phyloP scores from a whole-genome alignment of 2,888 invertebrate species.

The Idaea aversata region DNA sequence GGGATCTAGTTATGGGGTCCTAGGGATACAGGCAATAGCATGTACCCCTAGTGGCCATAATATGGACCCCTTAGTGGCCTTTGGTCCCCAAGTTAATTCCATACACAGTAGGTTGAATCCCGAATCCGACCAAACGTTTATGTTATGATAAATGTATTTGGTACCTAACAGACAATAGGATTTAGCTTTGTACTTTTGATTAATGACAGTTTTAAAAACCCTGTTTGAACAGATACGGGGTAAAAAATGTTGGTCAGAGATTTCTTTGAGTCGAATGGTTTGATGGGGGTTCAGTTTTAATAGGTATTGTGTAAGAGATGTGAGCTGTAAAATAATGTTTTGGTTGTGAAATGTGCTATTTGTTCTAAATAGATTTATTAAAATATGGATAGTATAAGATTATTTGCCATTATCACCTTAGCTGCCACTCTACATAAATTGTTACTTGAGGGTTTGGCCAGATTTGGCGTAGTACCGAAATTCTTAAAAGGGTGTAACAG shows the following conservation, averaged over 20 bases:
- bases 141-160: slow-evolving; percentile 70
- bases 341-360: not conserved
- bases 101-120: not conserved
- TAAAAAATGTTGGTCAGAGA: slow-evolving; percentile 5
- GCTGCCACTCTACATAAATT: not conserved
- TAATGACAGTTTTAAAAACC: slow-evolving; percentile 52
- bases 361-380: not conserved
- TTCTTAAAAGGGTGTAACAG: no score
- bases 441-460: no score
- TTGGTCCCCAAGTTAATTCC: not conserved
- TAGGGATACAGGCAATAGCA: no score
- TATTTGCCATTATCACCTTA: not conserved
- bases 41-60: no score
- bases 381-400: not conserved
- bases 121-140: not conserved
- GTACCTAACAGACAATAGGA: slow-evolving; percentile 48
- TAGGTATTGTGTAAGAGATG: not conserved
- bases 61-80: not conserved
- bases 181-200: slow-evolving; percentile 46
- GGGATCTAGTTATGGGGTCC: no score
- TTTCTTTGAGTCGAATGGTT: slow-evolving; percentile 1
- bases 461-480: no score
- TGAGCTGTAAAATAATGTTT: not conserved
- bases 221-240: slow-evolving; percentile 19
- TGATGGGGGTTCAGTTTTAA: not conserved